phyloP scores from a whole-genome alignment of 2,888 invertebrate genomes.

The Lasioglossum oenotherae region DNA sequence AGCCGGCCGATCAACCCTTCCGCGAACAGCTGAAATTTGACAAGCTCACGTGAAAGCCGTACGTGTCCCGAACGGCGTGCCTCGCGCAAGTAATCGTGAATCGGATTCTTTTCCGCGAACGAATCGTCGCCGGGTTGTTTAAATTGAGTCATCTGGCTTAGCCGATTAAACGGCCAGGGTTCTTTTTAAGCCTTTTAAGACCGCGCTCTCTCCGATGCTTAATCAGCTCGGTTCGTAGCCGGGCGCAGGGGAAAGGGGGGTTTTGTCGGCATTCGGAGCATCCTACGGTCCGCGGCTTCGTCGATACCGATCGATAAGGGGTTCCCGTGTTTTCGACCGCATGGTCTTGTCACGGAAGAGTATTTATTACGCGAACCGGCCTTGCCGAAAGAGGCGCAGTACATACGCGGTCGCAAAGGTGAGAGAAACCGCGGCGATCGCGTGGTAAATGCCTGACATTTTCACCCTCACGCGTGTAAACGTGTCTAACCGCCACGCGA shows the following conservation, averaged over 20 bases:
- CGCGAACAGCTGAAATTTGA: neutral
- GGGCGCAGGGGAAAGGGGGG: no score
- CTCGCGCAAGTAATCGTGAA: neutral
- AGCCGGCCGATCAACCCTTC: neutral
- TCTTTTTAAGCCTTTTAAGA: neutral
- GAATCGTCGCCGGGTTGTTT: neutral
- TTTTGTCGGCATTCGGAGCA: neutral
- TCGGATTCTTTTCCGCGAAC: neutral
- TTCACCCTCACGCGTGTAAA: conserved; percentile 51
- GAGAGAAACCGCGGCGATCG: conserved; percentile 62
- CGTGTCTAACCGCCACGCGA: conserved; percentile 15
- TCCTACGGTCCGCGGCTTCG: conserved; percentile 17
- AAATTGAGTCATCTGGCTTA: neutral
- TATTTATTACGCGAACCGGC: conserved; percentile 29
- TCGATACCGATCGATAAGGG: conserved; percentile 47
- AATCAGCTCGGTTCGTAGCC: neutral
- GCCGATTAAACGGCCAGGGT: neutral
- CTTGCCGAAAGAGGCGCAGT: conserved; percentile 24
- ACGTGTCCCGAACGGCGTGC: neutral
- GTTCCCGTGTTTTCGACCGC: conserved; percentile 22
- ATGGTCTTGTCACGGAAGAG: conserved; percentile 22
- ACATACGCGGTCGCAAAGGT: conserved; percentile 44
- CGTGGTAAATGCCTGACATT: conserved; percentile 71
- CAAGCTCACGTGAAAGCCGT: neutral
- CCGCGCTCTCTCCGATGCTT: neutral